Evolutionary conservation across 1,140 invertebrate genomes (phyloP).

Genomic region (Chrysomallon squamiferum): DNA sequence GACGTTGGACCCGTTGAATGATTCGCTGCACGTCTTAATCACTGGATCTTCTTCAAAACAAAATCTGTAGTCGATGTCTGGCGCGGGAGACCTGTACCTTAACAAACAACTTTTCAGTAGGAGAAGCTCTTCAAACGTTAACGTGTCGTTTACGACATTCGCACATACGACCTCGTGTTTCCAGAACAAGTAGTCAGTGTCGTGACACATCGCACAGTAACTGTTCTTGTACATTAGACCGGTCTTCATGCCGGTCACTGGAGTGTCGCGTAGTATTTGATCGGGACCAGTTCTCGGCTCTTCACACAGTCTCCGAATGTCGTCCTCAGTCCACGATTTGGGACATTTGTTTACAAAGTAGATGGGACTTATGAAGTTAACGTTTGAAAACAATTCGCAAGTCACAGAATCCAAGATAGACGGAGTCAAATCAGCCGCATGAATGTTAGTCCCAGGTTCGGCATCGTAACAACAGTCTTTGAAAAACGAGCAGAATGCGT

Average conservation of each 20-base stretch:
- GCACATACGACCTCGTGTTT: neutral
- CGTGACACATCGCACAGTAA: neutral
- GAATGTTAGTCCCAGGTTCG: neutral
- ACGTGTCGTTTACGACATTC: neutral
- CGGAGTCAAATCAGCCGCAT: neutral
- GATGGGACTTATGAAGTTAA: neutral
- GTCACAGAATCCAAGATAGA: neutral
- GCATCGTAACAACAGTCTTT: neutral
- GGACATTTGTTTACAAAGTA: neutral
- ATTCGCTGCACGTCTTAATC: neutral
- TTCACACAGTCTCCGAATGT: neutral
- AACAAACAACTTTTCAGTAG: neutral
- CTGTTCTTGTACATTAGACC: neutral
- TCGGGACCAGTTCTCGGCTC: neutral
- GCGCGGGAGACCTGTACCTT: neutral
- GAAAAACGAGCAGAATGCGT: neutral
- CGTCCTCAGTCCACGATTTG: neutral
- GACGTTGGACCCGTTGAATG: neutral
- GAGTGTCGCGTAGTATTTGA: neutral
- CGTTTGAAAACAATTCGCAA: neutral
- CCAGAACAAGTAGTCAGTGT: neutral
- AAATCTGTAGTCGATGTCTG: neutral
- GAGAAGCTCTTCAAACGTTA: neutral
- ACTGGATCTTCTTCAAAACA: neutral
- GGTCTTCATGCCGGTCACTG: neutral